Conservation (phyloP, 2,797 vertebrate species). For the Pterois miles region DNA sequence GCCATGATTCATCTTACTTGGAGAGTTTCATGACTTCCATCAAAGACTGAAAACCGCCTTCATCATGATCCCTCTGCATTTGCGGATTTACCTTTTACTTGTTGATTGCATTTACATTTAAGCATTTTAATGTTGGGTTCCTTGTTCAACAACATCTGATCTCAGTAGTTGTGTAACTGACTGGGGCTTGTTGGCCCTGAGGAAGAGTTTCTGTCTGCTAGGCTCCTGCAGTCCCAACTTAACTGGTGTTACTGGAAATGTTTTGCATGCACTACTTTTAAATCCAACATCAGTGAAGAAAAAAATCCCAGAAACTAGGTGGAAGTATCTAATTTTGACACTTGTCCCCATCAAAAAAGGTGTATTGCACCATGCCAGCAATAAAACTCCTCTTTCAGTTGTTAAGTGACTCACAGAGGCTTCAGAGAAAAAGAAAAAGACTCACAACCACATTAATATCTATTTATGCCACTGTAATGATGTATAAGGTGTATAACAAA, state of each 20-base stretch:
- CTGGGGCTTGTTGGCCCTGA: neutral
- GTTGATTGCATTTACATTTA: neutral
- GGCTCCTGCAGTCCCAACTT: neutral
- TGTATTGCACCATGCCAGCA: neutral
- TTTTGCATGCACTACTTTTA: neutral
- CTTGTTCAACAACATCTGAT: neutral
- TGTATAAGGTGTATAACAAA: neutral
- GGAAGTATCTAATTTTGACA: neutral
- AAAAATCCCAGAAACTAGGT: neutral
- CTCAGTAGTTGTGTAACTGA: neutral
- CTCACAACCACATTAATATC: conserved; percentile 1
- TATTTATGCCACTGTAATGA: conserved; percentile 32
- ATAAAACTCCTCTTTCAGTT: neutral
- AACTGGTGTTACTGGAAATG: neutral
- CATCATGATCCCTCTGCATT: neutral
- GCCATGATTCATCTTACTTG: neutral
- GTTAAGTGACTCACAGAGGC: conserved; percentile 38
- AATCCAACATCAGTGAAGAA: neutral
- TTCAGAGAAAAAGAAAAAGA: conserved; percentile 5
- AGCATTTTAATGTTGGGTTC: neutral
- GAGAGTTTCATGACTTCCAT: neutral
- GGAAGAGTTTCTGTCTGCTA: neutral
- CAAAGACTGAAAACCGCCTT: neutral
- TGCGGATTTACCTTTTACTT: neutral
- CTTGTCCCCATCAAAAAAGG: neutral